These are phyloP conservation scores for Nebria brevicollis DNA, from an alignment of 2,888 invertebrate species.

Conservation along the genomic window DNA sequence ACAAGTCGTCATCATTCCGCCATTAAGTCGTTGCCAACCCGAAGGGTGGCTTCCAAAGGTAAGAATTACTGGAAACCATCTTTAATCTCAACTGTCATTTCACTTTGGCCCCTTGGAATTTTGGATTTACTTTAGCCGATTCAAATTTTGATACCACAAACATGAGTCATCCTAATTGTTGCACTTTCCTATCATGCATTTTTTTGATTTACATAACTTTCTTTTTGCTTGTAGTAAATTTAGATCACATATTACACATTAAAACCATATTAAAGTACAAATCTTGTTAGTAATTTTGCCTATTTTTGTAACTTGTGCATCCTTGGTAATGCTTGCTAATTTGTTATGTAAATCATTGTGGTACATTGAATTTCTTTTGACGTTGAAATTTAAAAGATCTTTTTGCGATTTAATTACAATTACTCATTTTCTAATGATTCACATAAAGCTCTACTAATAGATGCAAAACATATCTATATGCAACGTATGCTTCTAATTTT, in stretches of 20 bases:
- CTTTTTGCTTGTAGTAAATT: background rate
- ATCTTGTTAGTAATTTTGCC: too few species aligned
- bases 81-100: conserved; percentile 32
- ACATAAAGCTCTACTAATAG: too few species aligned
- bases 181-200: background rate
- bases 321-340: background rate
- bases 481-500: too few species aligned
- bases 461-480: too few species aligned
- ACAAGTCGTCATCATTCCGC: conserved; percentile 83
- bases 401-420: background rate
- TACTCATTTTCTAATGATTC: too few species aligned
- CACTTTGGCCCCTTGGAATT: conserved; percentile 9
- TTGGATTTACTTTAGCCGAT: background rate
- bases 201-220: background rate
- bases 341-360: background rate
- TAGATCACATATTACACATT: background rate
- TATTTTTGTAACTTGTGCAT: background rate
- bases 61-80: conserved; percentile 56
- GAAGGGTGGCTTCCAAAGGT: conserved; percentile 82
- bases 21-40: conserved; percentile 81
- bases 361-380: background rate
- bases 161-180: background rate
- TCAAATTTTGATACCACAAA: background rate
- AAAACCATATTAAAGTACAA: too few species aligned
- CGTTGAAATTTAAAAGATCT: background rate